Evolutionary conservation across 2,888 invertebrate genomes (phyloP), one percentile per base, ranked within the genome.

Genomic region (Drosophila putrida): DNA sequence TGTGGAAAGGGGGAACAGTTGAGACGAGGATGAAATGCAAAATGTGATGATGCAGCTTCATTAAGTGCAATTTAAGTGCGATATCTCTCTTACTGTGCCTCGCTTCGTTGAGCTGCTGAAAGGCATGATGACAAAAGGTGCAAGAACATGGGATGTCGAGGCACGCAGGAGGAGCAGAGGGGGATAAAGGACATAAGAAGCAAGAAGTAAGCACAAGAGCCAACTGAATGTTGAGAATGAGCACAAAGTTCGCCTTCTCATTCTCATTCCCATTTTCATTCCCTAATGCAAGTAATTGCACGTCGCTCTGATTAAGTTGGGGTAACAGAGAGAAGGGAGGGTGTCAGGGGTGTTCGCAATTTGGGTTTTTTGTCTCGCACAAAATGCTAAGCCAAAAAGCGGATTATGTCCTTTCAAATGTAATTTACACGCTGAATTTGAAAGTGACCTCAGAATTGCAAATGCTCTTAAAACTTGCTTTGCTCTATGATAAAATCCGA

Each of bases 41-140:
- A 83, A 83, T 88, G 87, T 89, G 89, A 82, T 82, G 89, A 83
- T 89, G 82, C 89, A 89, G 82, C 82, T 83, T 83, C 82, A 89
- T 83, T 83, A 83, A 83, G 88, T 83, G 88, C 85, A 79, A 88
- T 88, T 82, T 82, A 88, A 82, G 85, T 82, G 84, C 87, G 78
- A 87, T 87, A 80, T 83, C 80, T 87, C 77, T 47, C 47, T 49
- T 38, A 58, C 47, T 59, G 47, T 44, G 61, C 47, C 25, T 39
- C 57, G 64, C 68, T 68, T 67, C 75, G 82, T 44, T 67, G 80
- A 76, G 84, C 71, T 82, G 82, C 38, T 80, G 85, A 88, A 86
- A 83, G 82, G 66, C 89, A 62, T 47, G 70, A 83, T 89, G 78
- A 88, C 89, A 82, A 87, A 87, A 82, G 89, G 88, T 86, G 77